Conservation (phyloP, 1,140 invertebrate species). For the Palaemon carinicauda region DNA sequence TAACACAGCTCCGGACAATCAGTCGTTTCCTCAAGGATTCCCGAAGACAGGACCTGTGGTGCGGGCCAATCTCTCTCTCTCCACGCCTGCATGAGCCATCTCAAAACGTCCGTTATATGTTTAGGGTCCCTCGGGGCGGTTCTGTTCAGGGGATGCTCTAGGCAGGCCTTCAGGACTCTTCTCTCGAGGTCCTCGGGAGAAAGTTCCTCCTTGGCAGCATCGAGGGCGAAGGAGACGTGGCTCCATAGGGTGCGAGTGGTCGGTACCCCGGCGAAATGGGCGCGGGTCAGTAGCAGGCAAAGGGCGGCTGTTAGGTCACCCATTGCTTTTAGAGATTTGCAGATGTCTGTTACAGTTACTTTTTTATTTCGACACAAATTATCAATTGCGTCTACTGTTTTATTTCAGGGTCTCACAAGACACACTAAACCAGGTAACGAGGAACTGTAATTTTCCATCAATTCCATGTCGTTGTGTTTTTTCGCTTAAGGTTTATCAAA, state of each 20-base stretch:
- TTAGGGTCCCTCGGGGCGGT: slow-evolving; percentile 21
- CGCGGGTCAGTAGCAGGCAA: slow-evolving; percentile 16
- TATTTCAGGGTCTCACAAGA: neutral
- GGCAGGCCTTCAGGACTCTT: slow-evolving; percentile 1
- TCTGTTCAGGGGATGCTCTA: slow-evolving; percentile 3
- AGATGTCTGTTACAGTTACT: neutral
- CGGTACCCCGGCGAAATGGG: slow-evolving; percentile 36
- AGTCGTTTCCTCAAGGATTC: neutral
- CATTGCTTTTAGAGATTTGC: no score
- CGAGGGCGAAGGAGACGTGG: neutral
- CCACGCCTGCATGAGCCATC: slow-evolving; percentile 39
- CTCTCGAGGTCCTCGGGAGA: neutral
- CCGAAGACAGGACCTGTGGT: neutral
- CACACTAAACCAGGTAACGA: no score
- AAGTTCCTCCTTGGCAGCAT: neutral
- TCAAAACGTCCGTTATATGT: neutral
- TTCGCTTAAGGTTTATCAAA: no score
- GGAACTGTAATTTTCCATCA: no score
- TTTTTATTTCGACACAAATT: neutral
- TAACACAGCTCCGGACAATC: slow-evolving; percentile 6
- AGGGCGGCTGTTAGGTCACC: neutral
- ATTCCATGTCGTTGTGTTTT: no score
- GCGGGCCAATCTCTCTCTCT: slow-evolving; percentile 16
- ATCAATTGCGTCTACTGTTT: no score
- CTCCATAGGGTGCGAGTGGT: slow-evolving; percentile 34